A percentile compares a stretch with the other conserved stretches of the same genome.
Evolutionary conservation across 2,888 invertebrate species (phyloP).

Genomic region (Blera fallax): DNA sequence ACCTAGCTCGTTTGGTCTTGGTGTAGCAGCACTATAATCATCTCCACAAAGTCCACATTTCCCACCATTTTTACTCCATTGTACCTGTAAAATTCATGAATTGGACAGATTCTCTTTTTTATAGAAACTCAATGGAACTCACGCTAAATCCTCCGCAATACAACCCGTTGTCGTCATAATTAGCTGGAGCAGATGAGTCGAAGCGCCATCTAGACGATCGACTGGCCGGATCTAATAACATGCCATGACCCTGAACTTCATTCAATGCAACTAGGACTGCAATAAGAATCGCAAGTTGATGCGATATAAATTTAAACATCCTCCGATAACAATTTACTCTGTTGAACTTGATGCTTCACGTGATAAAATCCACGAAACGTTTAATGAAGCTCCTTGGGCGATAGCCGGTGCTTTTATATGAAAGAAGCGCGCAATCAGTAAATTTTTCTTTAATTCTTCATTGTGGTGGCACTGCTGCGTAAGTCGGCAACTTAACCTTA

Average conservation of each 20-base stretch:
- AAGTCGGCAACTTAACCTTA: constrained; percentile 22
- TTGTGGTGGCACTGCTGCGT: not conserved
- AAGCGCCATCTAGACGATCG: constrained; percentile 82
- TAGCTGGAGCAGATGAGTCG: constrained; percentile 79
- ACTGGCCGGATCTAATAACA: constrained; percentile 82
- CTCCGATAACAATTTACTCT: not conserved
- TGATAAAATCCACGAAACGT: constrained; percentile 26
- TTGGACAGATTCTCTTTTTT: not conserved
- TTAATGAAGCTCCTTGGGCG: not conserved
- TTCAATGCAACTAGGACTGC: not conserved
- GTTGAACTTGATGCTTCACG: constrained; percentile 12
- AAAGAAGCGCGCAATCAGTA: not conserved
- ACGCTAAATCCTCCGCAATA: constrained; percentile 83
- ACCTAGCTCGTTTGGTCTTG: constrained; percentile 82
- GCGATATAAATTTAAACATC: constrained; percentile 25
- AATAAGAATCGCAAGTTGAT: constrained; percentile 4
- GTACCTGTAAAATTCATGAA: constrained; percentile 75
- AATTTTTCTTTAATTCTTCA: constrained; percentile 5
- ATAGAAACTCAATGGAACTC: constrained; percentile 65
- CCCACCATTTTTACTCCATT: constrained; percentile 80
- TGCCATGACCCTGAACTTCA: constrained; percentile 81
- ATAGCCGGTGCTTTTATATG: constrained; percentile 50
- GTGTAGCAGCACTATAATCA: constrained; percentile 78
- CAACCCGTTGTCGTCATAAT: constrained; percentile 82
- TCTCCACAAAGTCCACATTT: constrained; percentile 83